Conservation (phyloP, 2,113 vertebrate genomes). For the Muscicapa adusta region DNA sequence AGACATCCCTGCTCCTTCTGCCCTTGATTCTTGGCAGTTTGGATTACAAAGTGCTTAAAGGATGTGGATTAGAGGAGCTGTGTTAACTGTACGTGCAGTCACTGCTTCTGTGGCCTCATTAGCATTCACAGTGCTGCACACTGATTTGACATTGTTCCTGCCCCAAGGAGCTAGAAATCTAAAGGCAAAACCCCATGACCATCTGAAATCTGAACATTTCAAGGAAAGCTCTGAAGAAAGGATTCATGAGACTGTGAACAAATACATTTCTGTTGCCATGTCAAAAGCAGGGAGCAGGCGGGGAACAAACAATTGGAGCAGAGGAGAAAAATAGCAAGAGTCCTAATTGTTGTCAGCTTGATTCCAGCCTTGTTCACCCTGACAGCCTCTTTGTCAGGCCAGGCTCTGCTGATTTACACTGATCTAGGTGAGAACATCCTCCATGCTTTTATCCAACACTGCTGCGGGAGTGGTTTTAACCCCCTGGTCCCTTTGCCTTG, state of each 20-base stretch:
- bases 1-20: background rate
- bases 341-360: background rate
- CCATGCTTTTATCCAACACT: background rate
- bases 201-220: conserved; percentile 11
- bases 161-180: background rate
- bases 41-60: background rate
- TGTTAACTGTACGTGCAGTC: background rate
- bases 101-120: background rate
- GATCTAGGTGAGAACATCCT: background rate
- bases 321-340: background rate
- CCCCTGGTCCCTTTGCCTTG: background rate
- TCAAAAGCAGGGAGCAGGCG: background rate
- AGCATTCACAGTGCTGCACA: background rate
- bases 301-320: background rate
- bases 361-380: background rate
- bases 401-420: background rate
- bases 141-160: conserved; percentile 15
- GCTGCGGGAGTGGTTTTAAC: background rate
- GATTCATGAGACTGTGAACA: background rate
- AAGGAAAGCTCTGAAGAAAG: background rate
- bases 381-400: background rate
- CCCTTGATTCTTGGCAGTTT: background rate
- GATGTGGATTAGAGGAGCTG: background rate
- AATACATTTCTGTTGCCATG: background rate
- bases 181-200: conserved; percentile 15